Base-by-base conservation (phyloP, 2,113 vertebrate species). In the Dasypus novemcinctus region DNA sequence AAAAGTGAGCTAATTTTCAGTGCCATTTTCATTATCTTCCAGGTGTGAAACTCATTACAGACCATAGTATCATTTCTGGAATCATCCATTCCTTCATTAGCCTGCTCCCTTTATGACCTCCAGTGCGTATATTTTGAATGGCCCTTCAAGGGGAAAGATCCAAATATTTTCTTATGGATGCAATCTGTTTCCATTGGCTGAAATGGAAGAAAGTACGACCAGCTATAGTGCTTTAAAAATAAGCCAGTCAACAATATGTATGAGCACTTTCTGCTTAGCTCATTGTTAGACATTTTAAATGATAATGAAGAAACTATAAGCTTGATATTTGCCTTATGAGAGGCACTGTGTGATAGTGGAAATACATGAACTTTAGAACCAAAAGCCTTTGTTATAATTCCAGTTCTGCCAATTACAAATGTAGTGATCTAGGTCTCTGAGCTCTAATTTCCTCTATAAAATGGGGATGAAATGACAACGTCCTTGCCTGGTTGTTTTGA, bases 1-100 rank as follows among this genome's bases (percentile, higher is more conserved):
- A 96, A 97, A 96, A 96, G 91, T 97, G 95, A 95, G 91, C 52
- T 97, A 96, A 97, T 95, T 97, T 98, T 82, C 89, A 87, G 57
- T 85, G 72, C 64, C 90, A 94, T 97, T 97, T 96, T 43, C 68
- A 94, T 61, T 94, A 80, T 97, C 90, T 96, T 79, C 88, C 93
- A 98, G 94, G 90, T 98, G 90, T 87, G 96, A 90, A 97, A 75
- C 71, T 95, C 90, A 87, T 97, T 97, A 81, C n/a, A 96, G 63
- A 80, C 57, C 54, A 97, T 15, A 91, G 25, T 61, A 94, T 97
- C 97, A 97, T 92, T 97, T 63, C 76, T 97, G 79, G 72, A 97
- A 96, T 74, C 66, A 57, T 66, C 76, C 80, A 31, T 82, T 96
- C 31, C 93, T 97, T 97, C 85, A 95, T 96, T 97, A 96, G 75